These are phyloP conservation scores for Myotis brandtii DNA, from an alignment of 2,113 vertebrate species.

Conservation along the genomic window DNA sequence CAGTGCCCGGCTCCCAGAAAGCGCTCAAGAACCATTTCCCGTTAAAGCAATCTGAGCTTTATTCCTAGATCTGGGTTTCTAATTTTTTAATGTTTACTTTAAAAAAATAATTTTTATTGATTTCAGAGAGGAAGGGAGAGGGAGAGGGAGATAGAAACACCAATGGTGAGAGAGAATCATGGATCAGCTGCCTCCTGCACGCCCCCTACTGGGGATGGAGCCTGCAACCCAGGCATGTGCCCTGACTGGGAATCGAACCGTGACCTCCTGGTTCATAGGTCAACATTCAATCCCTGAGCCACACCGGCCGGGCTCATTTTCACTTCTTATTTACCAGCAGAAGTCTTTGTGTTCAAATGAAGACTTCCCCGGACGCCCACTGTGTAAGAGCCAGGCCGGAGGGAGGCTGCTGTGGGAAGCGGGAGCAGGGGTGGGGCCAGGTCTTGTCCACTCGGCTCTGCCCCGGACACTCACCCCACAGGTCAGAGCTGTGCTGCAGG, in stretches of 20 bases:
- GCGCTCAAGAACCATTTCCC: background rate
- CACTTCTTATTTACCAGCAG: background rate
- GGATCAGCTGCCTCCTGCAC: too few species aligned
- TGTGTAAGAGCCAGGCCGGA: background rate
- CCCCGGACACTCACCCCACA: background rate
- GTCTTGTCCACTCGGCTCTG: background rate
- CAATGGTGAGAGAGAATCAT: too few species aligned
- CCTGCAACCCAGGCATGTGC: too few species aligned
- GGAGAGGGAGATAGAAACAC: too few species aligned
- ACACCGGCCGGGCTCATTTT: background rate
- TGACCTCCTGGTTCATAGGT: too few species aligned
- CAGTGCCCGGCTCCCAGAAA: background rate
- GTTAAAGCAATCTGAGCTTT: background rate
- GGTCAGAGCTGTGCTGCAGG: background rate
- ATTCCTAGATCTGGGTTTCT: constrained; percentile 35
- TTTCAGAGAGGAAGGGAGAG: background rate
- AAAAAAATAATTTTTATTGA: background rate
- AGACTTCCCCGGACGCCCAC: background rate
- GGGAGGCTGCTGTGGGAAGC: background rate
- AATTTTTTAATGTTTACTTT: background rate
- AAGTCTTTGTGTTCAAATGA: background rate
- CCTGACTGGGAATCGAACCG: too few species aligned
- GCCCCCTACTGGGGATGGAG: too few species aligned
- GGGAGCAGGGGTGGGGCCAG: background rate
- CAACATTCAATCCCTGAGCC: too few species aligned